phyloP scores from a whole-genome alignment of 2,113 vertebrate species.

The Clupea harengus region DNA sequence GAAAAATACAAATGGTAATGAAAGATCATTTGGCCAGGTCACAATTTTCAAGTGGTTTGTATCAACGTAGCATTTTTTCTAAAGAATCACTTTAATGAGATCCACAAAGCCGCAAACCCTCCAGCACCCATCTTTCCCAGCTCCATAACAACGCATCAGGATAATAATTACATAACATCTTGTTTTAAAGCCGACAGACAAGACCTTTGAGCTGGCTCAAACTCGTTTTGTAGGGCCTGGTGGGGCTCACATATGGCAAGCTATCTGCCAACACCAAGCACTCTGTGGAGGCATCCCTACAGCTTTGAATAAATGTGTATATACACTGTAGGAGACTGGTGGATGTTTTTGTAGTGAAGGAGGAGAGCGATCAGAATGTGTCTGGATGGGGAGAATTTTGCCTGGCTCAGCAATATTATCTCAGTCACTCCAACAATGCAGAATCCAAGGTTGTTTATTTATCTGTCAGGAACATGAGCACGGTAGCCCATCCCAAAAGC shows the following conservation, averaged over 20 bases:
- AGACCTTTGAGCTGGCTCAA: neutral
- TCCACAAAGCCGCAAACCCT: neutral
- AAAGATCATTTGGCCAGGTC: neutral
- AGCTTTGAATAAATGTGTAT: constrained; percentile 22
- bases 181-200: neutral
- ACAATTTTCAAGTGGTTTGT: neutral
- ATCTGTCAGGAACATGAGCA: constrained; percentile 45
- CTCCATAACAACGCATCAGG: neutral
- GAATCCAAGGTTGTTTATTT: constrained; percentile 49
- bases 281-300: constrained; percentile 15
- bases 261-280: neutral
- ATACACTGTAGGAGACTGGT: constrained; percentile 26
- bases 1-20: neutral
- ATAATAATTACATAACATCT: neutral
- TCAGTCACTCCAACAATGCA: constrained; percentile 47
- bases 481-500: constrained; percentile 41
- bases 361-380: constrained; percentile 44
- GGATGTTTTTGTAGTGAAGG: constrained; percentile 17
- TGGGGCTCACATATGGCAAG: neutral
- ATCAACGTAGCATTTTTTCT: neutral
- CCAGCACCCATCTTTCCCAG: neutral
- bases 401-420: constrained; percentile 51
- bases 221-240: neutral
- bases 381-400: constrained; percentile 37
- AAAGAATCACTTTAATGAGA: neutral